phyloP scores from a whole-genome alignment of 2,797 vertebrate genomes.

The Phataginus tricuspis region DNA sequence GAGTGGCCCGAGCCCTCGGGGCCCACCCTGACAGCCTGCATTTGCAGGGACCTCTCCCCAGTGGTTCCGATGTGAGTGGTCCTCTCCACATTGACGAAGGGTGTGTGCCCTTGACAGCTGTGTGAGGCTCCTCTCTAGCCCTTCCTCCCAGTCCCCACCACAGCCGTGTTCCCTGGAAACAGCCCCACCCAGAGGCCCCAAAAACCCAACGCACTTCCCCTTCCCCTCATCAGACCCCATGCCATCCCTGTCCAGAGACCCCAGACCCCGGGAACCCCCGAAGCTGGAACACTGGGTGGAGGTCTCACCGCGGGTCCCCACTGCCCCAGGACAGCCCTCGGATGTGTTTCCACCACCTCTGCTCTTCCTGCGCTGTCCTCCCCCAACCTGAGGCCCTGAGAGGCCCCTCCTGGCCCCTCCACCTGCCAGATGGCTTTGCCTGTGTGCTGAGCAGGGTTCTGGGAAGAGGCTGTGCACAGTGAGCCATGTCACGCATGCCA shows the following conservation, averaged over 20 bases:
- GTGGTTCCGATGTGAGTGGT: background rate
- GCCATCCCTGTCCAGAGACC: background rate
- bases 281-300: background rate
- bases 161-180: background rate
- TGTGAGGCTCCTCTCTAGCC: background rate
- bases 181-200: accelerated
- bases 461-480: background rate
- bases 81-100: background rate
- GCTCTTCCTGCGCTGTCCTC: background rate
- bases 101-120: too few relatives aligned
- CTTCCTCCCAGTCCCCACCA: accelerated
- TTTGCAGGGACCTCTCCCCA: accelerated
- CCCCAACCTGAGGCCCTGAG: background rate
- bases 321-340: background rate
- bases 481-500: accelerated
- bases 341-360: background rate
- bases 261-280: background rate
- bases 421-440: accelerated
- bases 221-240: background rate
- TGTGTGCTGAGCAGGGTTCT: accelerated
- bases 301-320: accelerated
- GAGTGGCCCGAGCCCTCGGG: background rate
- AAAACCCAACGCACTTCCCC: accelerated
- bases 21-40: background rate
- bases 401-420: accelerated